These are phyloP conservation scores for Patiria pectinifera DNA, from an alignment of 53 echinoderm and acorn worm species.

Conservation along the genomic window DNA sequence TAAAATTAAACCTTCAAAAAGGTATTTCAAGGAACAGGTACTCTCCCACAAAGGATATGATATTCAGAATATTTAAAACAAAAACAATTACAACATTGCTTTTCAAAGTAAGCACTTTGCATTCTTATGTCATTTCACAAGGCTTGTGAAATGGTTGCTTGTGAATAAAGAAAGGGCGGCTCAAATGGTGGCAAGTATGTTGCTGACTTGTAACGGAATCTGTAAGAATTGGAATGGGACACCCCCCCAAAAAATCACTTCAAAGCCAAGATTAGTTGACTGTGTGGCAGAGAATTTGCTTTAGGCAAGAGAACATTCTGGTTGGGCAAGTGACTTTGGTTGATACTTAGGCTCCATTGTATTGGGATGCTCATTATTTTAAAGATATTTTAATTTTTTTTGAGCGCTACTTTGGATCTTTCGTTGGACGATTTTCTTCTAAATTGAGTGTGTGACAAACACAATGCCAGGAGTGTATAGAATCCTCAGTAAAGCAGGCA, in stretches of 20 bases:
- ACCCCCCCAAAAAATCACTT: not conserved
- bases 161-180: not conserved
- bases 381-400: too few species aligned
- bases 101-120: not conserved
- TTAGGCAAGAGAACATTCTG: too few species aligned
- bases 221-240: not conserved
- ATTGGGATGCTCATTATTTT: not conserved
- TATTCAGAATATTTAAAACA: not conserved
- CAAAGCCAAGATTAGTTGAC: not conserved
- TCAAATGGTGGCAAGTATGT: not conserved
- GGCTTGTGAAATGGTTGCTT: not conserved
- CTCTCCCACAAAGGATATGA: not conserved
- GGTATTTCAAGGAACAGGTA: not conserved
- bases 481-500: not conserved
- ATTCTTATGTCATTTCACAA: not conserved
- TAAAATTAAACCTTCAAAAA: not conserved
- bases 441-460: not conserved
- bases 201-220: not conserved
- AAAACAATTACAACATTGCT: not conserved
- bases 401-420: not conserved
- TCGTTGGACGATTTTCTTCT: not conserved
- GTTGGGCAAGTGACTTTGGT: not conserved
- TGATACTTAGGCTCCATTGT: not conserved
- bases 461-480: not conserved
- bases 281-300: too few species aligned